phyloP scores from a whole-genome alignment of 2,888 invertebrate species.

The Patella pellucida region DNA sequence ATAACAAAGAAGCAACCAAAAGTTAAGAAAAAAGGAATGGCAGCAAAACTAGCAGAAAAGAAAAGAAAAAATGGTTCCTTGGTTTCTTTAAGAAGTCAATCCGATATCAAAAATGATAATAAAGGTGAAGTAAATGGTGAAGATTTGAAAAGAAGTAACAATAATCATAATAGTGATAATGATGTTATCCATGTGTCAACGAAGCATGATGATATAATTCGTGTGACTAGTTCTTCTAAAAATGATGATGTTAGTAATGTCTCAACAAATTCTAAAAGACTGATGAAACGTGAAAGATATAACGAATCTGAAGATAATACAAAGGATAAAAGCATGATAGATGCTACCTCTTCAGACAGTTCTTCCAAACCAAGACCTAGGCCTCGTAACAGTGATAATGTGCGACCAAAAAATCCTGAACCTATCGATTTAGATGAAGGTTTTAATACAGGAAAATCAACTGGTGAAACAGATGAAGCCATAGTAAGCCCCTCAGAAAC shows the following conservation, averaged over 20 bases:
- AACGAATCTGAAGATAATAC: constrained; percentile 27
- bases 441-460: not conserved
- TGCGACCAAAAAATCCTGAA: not conserved
- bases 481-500: not conserved
- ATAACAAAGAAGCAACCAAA: not conserved
- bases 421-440: not conserved
- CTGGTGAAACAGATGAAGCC: not conserved
- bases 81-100: constrained; percentile 24
- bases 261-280: not conserved
- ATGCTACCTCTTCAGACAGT: constrained; percentile 36
- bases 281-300: constrained; percentile 34
- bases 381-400: too few relatives aligned
- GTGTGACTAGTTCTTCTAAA: constrained; percentile 42
- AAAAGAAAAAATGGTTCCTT: constrained; percentile 30
- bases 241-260: constrained; percentile 24
- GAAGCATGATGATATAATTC: not conserved
- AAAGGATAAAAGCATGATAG: constrained; percentile 27
- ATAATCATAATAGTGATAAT: not conserved
- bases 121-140: not conserved
- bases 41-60: constrained; percentile 56
- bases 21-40: constrained; percentile 55
- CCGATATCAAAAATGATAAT: constrained; percentile 20
- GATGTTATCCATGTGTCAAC: not conserved
- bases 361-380: too few relatives aligned
- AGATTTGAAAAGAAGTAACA: not conserved